Conservation (phyloP, 1,140 invertebrate genomes). For the Zaprionus nigranus region DNA sequence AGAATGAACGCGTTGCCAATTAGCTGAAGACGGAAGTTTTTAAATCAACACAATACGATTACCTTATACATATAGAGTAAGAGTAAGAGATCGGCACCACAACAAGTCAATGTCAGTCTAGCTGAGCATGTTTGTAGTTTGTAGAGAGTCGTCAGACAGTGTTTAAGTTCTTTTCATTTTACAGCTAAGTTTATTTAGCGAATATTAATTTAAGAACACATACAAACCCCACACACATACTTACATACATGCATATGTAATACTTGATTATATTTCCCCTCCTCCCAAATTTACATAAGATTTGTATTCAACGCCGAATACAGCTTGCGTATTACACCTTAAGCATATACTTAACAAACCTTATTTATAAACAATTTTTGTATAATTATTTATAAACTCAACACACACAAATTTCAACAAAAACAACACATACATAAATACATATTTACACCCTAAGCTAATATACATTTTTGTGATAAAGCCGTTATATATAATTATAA, state of each 20-base stretch:
- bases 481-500: constrained; percentile 67
- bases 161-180: constrained; percentile 50
- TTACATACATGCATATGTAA: constrained; percentile 7
- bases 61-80: constrained; percentile 25
- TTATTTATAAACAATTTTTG: constrained; percentile 55
- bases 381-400: constrained; percentile 38
- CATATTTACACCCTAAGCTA: constrained; percentile 63
- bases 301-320: constrained; percentile 58
- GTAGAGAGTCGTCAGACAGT: constrained; percentile 36
- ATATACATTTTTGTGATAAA: constrained; percentile 80
- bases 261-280: constrained; percentile 17
- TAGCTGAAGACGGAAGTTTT: constrained; percentile 50
- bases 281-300: constrained; percentile 20
- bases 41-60: constrained; percentile 18
- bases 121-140: constrained; percentile 63
- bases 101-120: constrained; percentile 63
- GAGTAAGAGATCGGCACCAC: constrained; percentile 28
- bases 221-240: not conserved
- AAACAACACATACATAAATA: constrained; percentile 44
- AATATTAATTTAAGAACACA: constrained; percentile 69
- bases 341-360: constrained; percentile 51
- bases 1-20: constrained; percentile 71
- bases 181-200: constrained; percentile 65
- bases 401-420: constrained; percentile 21
- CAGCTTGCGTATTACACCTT: constrained; percentile 43